phyloP scores from a whole-genome alignment of 2,797 vertebrate genomes.

The Hylomyscus alleni region DNA sequence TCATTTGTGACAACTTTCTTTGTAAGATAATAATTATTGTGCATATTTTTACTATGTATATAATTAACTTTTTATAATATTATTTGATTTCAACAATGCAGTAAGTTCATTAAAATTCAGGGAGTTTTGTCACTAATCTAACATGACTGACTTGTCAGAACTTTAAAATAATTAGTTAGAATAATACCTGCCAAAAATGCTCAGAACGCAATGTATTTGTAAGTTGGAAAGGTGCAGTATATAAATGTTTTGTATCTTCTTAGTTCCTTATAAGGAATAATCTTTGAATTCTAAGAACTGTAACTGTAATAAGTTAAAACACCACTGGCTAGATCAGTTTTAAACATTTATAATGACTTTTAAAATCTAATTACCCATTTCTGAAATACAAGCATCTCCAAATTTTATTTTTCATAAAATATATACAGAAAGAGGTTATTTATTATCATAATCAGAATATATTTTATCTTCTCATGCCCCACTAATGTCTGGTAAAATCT shows the following conservation, averaged over 20 bases:
- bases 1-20: constrained; percentile 66
- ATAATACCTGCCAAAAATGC: constrained; percentile 64
- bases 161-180: constrained; percentile 71
- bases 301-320: constrained; percentile 55
- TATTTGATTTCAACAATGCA: constrained; percentile 58
- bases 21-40: constrained; percentile 63
- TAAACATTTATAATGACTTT: constrained; percentile 48
- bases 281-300: constrained; percentile 64
- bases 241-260: constrained; percentile 54
- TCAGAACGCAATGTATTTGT: constrained; percentile 54
- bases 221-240: constrained; percentile 25
- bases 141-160: constrained; percentile 65
- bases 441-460: constrained; percentile 31
- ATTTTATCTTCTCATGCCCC: constrained; percentile 22
- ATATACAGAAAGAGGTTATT: background rate
- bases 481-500: background rate
- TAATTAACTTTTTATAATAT: constrained; percentile 75
- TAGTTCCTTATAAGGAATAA: constrained; percentile 45
- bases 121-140: constrained; percentile 30
- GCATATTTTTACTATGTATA: constrained; percentile 66
- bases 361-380: constrained; percentile 53
- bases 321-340: constrained; percentile 47
- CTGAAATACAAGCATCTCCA: background rate
- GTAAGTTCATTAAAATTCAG: constrained; percentile 71
- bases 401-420: constrained; percentile 59